These are phyloP conservation scores for Eupristina koningsbergeri DNA, from an alignment of 1,140 invertebrate species.

Conservation along the genomic window DNA sequence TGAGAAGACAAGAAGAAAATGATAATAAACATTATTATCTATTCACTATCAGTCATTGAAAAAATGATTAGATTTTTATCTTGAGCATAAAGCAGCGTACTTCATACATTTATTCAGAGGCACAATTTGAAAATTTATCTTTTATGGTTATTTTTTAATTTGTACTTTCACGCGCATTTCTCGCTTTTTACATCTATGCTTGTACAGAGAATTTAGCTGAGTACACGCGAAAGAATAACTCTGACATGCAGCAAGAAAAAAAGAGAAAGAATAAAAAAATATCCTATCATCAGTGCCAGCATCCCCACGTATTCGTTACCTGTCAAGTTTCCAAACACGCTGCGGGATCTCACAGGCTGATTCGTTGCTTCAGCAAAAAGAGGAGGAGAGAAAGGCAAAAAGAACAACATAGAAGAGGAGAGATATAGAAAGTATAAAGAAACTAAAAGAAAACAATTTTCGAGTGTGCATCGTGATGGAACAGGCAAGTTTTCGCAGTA, in stretches of 20 bases:
- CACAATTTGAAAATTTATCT: neutral
- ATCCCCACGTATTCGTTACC: conserved; percentile 30
- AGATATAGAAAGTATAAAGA: conserved; percentile 6
- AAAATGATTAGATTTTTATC: no score
- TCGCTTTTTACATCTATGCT: neutral
- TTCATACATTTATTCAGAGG: no score
- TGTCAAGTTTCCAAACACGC: conserved; percentile 37
- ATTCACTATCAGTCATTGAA: no score
- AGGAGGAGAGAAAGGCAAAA: conserved; percentile 10
- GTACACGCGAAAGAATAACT: conserved; percentile 8
- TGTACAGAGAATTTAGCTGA: neutral
- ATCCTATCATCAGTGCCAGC: conserved; percentile 27
- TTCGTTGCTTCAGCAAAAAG: neutral
- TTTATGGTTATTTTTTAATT: neutral
- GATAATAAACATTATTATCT: no score
- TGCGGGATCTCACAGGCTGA: conserved; percentile 28
- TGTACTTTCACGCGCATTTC: no score
- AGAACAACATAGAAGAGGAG: conserved; percentile 27
- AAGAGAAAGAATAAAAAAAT: conserved; percentile 22
- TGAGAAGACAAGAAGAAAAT: no score
- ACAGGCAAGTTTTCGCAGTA: no score
- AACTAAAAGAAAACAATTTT: neutral
- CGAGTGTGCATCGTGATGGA: neutral
- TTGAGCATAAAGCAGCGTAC: neutral
- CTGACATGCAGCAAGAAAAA: neutral